These are phyloP conservation scores for Diarsia brunnea DNA, from an alignment of 2,888 invertebrate species.

Conservation along the genomic window DNA sequence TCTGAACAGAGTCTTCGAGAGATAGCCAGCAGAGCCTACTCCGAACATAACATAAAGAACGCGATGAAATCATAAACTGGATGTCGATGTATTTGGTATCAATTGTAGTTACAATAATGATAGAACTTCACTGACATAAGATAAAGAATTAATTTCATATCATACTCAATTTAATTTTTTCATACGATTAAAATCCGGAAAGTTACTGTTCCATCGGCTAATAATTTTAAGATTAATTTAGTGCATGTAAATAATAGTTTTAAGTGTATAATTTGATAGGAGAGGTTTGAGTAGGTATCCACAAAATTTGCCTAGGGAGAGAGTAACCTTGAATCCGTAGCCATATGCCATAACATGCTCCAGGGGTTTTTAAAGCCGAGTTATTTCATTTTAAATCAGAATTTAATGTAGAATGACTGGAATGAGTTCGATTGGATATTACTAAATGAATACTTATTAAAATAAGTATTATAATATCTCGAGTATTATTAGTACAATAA, in stretches of 20 bases:
- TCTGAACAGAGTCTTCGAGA: slow-evolving; percentile 86
- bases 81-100: not conserved
- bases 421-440: not conserved
- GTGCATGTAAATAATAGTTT: slow-evolving; percentile 2
- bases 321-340: not conserved
- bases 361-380: not conserved
- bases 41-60: slow-evolving; percentile 75
- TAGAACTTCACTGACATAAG: not conserved
- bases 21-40: slow-evolving; percentile 80
- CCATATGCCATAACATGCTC: not conserved
- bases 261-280: not conserved
- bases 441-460: not conserved
- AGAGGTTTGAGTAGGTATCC: not conserved
- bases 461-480: not conserved
- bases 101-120: not conserved
- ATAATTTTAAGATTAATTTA: not conserved
- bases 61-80: slow-evolving; percentile 15
- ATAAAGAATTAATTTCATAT: no score
- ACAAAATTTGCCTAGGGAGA: not conserved
- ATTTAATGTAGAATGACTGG: not conserved
- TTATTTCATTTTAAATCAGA: not conserved
- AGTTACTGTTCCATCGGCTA: not conserved
- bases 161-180: no score
- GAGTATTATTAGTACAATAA: slow-evolving; percentile 18
- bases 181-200: not conserved